Evolutionary conservation across 2,113 vertebrate species (phyloP), one percentile per base, ranked within the genome.

Genomic region (Polypterus bichir): DNA sequence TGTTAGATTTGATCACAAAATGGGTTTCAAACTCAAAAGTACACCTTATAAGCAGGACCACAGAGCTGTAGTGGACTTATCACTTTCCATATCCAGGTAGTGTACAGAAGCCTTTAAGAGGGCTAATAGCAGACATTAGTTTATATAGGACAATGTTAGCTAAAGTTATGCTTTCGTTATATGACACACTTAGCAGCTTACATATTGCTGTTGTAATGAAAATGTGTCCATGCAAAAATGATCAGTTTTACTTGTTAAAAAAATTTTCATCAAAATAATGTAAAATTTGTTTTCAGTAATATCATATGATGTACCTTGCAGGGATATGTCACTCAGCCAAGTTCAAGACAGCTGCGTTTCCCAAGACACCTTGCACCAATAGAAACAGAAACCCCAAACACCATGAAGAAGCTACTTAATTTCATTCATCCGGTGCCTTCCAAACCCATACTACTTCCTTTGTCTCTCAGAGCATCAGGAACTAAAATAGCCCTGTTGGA

Each of bases 341-440:
- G 54, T 47, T 61, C 60, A 59, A 63, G 8, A 53, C 48, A 44
- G 61, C 54, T 48, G 67, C 59, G 70, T 56, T 77, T 72, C 48
- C 76, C 75, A 6, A 85, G 79, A 64, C 68, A 73, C 9, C 68
- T 84, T 68, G 71, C 74, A 4, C 81, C 84, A 1, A 59, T 85
- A 48, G 69, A 71, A 46, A n/a, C 5, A 27, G 47, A 56, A 62
- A 55, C 8, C n/a, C 5, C 65, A 46, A 58, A 66, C 65, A 46
- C 66, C 49, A 27, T 45, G n/a, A 67, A 73, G 3, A 48, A 3
- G 60, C 54, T 69, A 9, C 66, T 70, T n/a, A 63, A 10, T 1
- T 62, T 75, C 1, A 72, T 67, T 64, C 64, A 65, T 53, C 65
- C 59, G 3, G 10, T 65, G 55, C 71, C 73, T 7, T 67, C 80